Evolutionary conservation across 2,888 invertebrate species (phyloP), one percentile per base, ranked within the genome.

Genomic region (Stenotaenia linearis): DNA sequence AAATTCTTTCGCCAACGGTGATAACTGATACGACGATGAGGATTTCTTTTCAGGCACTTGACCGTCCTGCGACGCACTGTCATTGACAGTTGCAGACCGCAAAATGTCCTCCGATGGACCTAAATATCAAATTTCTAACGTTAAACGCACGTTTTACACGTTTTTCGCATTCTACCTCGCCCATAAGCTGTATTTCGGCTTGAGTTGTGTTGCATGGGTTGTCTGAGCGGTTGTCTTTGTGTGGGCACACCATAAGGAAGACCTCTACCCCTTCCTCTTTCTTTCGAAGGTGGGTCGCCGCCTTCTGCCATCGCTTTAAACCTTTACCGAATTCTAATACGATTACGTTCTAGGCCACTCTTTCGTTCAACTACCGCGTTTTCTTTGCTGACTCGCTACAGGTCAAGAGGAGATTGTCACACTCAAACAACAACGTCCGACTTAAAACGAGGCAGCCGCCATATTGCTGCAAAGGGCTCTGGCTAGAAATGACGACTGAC

Each of bases 31-130:
- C 37, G 37, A 37, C 9, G 37, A 9, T 18, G 45, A 45, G 2
- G 56, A 6, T 75, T 28, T 75, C 32, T 75, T 75, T 12, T 75
- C 75, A 75, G 75, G 75, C 75, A 75, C 75, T 75, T 75, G 28
- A 75, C 32, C 28, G 32, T 75, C 75, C 75, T 75, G 28, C 75
- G 75, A 28, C 18, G 56, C 56, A 56, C 56, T 56, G 56, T 56
- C 56, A 56, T 56, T 56, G 18, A 56, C 56, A 56, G 56, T 18
- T 7, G 21, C 56, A 56, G 56, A 56, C 56, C 56, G 56, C 56
- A 56, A 56, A 56, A 56, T 56, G 56, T 56, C 56, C 56, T 56
- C 56, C 56, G 56, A 56, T 56, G 56, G 56, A 56, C 56, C 56
- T 56, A 21, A 56, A 56, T 18, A 6, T 2, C 4, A 6, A 56